Evolutionary conservation across 1,140 invertebrate species (phyloP), one percentile per base, ranked within the genome.

Genomic region (Potamilus streckersoni): DNA sequence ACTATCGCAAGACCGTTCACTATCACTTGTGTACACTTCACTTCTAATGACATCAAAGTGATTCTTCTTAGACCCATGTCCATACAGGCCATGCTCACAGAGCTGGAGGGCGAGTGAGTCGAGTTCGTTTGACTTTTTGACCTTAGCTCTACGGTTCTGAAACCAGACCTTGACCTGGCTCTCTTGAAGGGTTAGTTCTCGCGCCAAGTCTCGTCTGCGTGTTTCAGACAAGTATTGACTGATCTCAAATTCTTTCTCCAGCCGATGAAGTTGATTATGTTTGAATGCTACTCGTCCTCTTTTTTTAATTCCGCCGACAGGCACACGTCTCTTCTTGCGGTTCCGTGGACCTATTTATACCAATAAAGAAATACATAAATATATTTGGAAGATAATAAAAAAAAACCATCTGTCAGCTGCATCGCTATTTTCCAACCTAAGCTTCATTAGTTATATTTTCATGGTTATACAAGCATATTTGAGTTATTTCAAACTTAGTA

Each of bases 151-250:
- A 55, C 56, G 66, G 27, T 76, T 76, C 63, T 76, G 74, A 38
- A 76, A 76, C 74, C 74, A 76, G 23, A 76, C 68, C 62, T 76
- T 76, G 20, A 76, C 69, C 23, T 61, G 71, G 4, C 60, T 62
- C 61, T 70, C 74, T 13, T 76, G 56, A 31, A 76, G 55, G 8
- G 66, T 65, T 20, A 76, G 56, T 20, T 76, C 74, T n/a, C 56
- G 27, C 60, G 74, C 74, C n/a, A 76, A 56, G 27, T 62, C 69
- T 27, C 66, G 62, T 71, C 74, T 59, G 65, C 74, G 58, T 63
- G 63, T 67, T 20, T 76, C 69, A 6, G 69, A 71, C 59, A 76
- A 61, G 61, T 76, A 76, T 23, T 70, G 68, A 69, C 71, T 69
- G 20, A n/a, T 65, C 38, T 71, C 74, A 38, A 76, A 76, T 66